Conservation (phyloP, 2,888 invertebrate genomes). For the Anthrax anthrax region DNA sequence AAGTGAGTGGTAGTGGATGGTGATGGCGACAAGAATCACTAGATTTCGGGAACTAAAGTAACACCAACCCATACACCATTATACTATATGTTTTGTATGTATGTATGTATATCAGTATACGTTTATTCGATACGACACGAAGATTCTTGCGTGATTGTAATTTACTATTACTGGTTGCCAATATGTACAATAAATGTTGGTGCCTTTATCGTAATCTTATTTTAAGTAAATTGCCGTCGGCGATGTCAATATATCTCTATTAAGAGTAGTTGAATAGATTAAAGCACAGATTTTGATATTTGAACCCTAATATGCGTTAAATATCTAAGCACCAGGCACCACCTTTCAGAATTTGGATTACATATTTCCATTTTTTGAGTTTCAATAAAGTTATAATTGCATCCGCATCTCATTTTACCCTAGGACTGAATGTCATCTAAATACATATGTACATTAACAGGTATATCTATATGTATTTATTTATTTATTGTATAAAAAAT, state of each 20-base stretch:
- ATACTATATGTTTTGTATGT: neutral
- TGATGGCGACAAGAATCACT: constrained; percentile 14
- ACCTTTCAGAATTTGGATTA: neutral
- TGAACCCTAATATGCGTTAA: neutral
- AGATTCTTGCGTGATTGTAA: neutral
- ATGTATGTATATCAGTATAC: too few species aligned
- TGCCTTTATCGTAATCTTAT: neutral
- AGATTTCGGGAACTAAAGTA: constrained; percentile 9
- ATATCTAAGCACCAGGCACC: neutral
- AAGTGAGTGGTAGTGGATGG: too few species aligned
- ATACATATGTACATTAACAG: too few species aligned
- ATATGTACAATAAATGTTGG: neutral
- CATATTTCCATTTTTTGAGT: too few species aligned
- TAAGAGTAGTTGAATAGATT: constrained; percentile 2
- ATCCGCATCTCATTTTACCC: too few species aligned
- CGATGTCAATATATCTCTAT: constrained; percentile 8
- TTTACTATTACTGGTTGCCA: neutral
- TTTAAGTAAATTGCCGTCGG: neutral
- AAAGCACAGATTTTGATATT: neutral
- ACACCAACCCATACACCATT: neutral
- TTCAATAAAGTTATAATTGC: too few species aligned
- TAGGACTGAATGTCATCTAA: too few species aligned
- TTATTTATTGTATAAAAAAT: too few species aligned
- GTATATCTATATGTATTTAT: too few species aligned
- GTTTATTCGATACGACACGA: neutral